Base-by-base conservation (phyloP, 2,888 invertebrate genomes). In the Noctua pronuba region DNA sequence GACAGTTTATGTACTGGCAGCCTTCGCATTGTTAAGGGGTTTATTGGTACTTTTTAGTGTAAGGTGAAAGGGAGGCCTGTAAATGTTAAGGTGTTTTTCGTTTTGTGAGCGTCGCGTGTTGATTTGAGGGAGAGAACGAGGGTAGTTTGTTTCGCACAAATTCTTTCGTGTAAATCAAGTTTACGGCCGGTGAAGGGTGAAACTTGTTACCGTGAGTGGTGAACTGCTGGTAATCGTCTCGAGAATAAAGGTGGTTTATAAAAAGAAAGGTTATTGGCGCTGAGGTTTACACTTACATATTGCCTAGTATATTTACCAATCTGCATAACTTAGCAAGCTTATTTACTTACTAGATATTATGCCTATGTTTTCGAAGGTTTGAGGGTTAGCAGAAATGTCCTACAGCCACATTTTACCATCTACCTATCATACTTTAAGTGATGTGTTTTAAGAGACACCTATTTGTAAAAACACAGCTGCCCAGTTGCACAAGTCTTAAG, bases 61-160 rank as follows among this genome's bases (percentile, higher is more conserved):
- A 68, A 86, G 80, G 82, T 88, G 80, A 80, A 86, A 76, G 73
- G 79, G 58, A 80, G 70, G 83, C 66, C 79, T 73, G 84, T 84
- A 88, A 88, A 86, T 66, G 76, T 80, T 77, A 71, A 82, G 73
- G 84, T 83, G 86, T 83, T 83, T 75, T 71, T 84, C 75, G 79
- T 80, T 87, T 82, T 75, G 78, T 77, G 55, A 79, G 72, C 71
- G 77, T 84, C 69, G 87, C 81, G 86, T 84, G 84, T 84, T 84
- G 85, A 86, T 86, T 84, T 72, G 81, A 84, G 60, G 77, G 68
- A 66, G 66, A 71, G 38, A 79, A 69, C 65, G 46, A 70, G 69
- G 77, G 83, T 73, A 79, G 71, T 75, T 83, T 73, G 83, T 83
- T 79, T 83, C 83, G 84, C 75, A 60, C 44, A 79, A 86, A 84